phyloP scores from a whole-genome alignment of 2,797 vertebrate species.

The Pseudomugil gertrudae region DNA sequence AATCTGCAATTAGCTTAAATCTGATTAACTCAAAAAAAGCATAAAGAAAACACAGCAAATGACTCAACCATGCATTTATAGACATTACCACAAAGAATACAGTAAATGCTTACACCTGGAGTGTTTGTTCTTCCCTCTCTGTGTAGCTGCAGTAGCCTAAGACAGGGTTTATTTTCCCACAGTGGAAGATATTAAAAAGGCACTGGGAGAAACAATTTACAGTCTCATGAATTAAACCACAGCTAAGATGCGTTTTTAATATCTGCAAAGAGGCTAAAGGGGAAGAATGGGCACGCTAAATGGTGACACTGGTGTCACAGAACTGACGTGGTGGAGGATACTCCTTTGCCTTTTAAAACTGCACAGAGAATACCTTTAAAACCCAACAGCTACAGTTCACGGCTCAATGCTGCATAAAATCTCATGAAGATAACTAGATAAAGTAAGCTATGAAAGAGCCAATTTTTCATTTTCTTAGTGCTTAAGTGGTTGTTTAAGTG shows the following conservation, averaged over 20 bases:
- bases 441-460: background rate
- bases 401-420: background rate
- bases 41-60: conserved; percentile 4
- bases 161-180: conserved; percentile 35
- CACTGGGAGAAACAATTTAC: conserved; percentile 42
- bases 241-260: conserved; percentile 27
- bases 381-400: background rate
- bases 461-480: conserved; percentile 15
- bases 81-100: background rate
- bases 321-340: background rate
- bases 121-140: conserved; percentile 33
- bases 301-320: background rate
- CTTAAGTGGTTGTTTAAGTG: conserved; percentile 1
- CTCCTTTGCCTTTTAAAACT: background rate
- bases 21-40: background rate
- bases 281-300: background rate
- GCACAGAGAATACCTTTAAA: background rate
- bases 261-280: conserved; percentile 8
- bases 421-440: background rate
- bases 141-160: conserved; percentile 1
- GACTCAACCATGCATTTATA: background rate
- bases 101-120: background rate
- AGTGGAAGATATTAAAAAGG: conserved; percentile 44
- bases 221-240: conserved; percentile 33
- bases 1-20: background rate